Evolutionary conservation across 2,113 vertebrate species (phyloP).

Genomic region (Ammodytes dubius): DNA sequence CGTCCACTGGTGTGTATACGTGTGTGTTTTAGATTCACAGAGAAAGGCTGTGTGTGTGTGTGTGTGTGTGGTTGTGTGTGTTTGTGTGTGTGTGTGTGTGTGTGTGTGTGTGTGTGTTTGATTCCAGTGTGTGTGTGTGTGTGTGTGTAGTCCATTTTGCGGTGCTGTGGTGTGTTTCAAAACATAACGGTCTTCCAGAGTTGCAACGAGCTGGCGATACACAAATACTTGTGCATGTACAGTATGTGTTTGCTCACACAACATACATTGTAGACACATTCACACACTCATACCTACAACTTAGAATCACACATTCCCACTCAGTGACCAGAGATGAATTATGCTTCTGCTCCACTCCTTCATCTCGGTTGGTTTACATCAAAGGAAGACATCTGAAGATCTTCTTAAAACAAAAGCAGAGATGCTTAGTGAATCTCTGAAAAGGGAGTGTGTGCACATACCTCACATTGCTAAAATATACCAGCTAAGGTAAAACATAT

Average conservation of each 20-base stretch:
- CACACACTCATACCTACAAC: conserved; percentile 51
- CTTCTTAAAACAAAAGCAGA: conserved; percentile 25
- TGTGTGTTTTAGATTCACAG: conserved; percentile 51
- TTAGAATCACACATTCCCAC: conserved; percentile 20
- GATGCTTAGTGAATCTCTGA: conserved; percentile 24
- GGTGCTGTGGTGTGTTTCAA: too few species aligned
- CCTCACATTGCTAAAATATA: conserved; percentile 23
- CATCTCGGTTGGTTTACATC: conserved; percentile 47
- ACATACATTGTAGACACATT: conserved; percentile 16
- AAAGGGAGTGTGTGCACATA: conserved; percentile 8
- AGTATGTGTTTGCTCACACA: too few species aligned
- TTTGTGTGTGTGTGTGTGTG: conserved; percentile 74
- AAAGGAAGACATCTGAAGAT: conserved; percentile 39
- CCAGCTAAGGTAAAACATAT: neutral
- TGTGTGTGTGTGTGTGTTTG: conserved; percentile 66
- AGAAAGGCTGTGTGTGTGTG: conserved; percentile 66
- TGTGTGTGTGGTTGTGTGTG: conserved; percentile 73
- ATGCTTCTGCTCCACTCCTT: conserved; percentile 34
- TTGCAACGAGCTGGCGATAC: conserved; percentile 65
- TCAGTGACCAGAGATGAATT: conserved; percentile 66
- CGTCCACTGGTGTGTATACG: conserved; percentile 66
- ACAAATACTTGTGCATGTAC: conserved; percentile 33
- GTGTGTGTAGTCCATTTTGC: too few species aligned
- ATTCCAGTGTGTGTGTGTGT: conserved; percentile 51
- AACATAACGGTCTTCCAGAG: conserved; percentile 85